A percentile compares a stretch with the other conserved stretches of the same genome.
Evolutionary conservation across 2,113 vertebrate genomes (phyloP).

Genomic region (Acanthochromis polyacanthus): DNA sequence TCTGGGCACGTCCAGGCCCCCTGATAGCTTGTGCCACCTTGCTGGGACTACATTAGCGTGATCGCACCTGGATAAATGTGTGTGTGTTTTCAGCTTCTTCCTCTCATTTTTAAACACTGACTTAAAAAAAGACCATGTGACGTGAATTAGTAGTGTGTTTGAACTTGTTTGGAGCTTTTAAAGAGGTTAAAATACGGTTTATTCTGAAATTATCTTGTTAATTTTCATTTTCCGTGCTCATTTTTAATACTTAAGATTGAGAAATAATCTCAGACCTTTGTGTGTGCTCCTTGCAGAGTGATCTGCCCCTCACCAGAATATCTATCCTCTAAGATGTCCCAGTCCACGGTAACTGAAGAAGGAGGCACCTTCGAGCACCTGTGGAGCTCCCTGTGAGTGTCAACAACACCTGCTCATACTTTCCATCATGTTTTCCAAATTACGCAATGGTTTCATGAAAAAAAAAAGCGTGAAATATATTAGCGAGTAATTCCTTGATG

Average conservation of each 20-base stretch:
- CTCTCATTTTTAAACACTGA: background rate
- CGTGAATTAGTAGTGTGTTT: background rate
- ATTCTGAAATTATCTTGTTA: background rate
- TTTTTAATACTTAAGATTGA: background rate
- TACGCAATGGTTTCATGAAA: slow-evolving; percentile 1
- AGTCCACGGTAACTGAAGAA: slow-evolving; percentile 88
- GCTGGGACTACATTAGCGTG: slow-evolving; percentile 70
- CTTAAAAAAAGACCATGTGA: background rate
- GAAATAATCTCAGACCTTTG: background rate
- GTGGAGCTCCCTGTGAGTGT: slow-evolving; percentile 96
- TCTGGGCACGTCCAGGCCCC: slow-evolving; percentile 78
- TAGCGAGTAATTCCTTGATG: background rate
- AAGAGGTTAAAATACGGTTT: background rate
- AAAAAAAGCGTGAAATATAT: background rate
- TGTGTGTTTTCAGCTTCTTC: slow-evolving; percentile 10
- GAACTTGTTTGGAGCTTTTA: background rate
- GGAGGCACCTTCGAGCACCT: slow-evolving; percentile 94
- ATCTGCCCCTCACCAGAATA: slow-evolving; percentile 85
- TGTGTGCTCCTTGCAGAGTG: slow-evolving; percentile 79
- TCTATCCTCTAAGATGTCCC: slow-evolving; percentile 89
- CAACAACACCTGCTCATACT: slow-evolving; percentile 24
- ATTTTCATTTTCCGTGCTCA: background rate
- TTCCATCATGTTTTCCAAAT: slow-evolving; percentile 10
- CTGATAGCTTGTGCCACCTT: slow-evolving; percentile 66
- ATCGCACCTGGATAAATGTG: slow-evolving; percentile 73